Percentiles rank a stretch among this genome's conserved stretches.
Conservation (phyloP, 2,113 vertebrate genomes). For the Orcinus orca region DNA sequence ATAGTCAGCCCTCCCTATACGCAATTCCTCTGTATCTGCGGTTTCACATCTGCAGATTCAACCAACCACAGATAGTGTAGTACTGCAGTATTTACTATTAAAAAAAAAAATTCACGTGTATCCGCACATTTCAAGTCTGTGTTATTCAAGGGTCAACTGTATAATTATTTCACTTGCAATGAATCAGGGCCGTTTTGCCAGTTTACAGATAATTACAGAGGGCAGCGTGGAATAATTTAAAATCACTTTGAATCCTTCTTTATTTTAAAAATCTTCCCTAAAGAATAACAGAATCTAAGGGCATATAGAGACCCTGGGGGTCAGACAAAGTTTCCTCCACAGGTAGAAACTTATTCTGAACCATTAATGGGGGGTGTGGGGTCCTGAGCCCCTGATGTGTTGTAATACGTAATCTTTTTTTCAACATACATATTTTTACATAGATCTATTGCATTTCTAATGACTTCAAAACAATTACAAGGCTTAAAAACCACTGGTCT, state of each 20-base stretch:
- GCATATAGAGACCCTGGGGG: background rate
- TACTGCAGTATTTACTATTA: background rate
- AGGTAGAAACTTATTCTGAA: background rate
- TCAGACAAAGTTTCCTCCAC: background rate
- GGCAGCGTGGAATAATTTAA: background rate
- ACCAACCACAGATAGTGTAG: background rate
- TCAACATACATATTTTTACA: background rate
- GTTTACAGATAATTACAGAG: slow-evolving; percentile 29
- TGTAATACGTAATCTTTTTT: background rate
- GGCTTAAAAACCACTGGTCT: background rate
- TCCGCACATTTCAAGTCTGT: background rate
- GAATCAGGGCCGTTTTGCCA: background rate
- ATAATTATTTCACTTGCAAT: background rate
- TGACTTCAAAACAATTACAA: background rate
- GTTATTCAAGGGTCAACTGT: background rate
- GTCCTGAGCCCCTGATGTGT: background rate
- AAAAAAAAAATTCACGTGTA: background rate
- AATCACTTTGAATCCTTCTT: slow-evolving; percentile 30
- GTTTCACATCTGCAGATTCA: background rate
- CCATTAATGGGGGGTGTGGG: background rate
- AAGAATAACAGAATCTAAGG: background rate
- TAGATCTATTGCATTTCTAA: background rate
- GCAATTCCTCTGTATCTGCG: background rate
- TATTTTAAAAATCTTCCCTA: background rate
- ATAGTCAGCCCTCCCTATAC: background rate